Evolutionary conservation across 2,888 invertebrate genomes (phyloP).

Genomic region (Anticlea derivata): DNA sequence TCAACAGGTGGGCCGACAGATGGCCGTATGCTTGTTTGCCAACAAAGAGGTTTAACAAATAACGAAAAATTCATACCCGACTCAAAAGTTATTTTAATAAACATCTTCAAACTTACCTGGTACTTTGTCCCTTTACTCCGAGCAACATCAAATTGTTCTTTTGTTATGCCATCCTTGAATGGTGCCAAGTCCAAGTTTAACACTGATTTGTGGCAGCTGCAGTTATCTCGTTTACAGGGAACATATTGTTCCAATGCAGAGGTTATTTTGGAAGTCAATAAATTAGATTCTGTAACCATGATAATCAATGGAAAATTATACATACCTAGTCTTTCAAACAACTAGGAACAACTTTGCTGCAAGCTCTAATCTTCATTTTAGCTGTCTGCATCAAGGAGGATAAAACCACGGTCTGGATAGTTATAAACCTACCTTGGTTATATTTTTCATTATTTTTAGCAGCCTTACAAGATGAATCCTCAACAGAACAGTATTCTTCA

Average conservation of each 20-base stretch:
- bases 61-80: too few species aligned
- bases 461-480: constrained; percentile 39
- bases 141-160: constrained; percentile 85
- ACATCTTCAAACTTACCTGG: constrained; percentile 65
- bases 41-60: too few species aligned
- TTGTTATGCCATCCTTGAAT: constrained; percentile 89
- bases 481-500: constrained; percentile 38
- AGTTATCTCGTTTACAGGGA: constrained; percentile 83
- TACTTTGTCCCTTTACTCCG: constrained; percentile 70
- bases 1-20: too few species aligned
- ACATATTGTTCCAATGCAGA: constrained; percentile 76
- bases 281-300: constrained; percentile 67
- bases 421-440: constrained; percentile 41
- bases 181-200: constrained; percentile 87
- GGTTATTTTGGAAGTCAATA: constrained; percentile 73
- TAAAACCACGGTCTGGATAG: too few species aligned
- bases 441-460: constrained; percentile 42
- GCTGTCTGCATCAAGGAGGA: too few species aligned
- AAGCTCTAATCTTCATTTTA: too few species aligned
- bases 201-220: constrained; percentile 86
- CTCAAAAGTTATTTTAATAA: too few species aligned
- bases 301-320: too few species aligned
- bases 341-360: too few species aligned
- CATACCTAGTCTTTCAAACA: too few species aligned
- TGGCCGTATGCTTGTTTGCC: too few species aligned